Evolutionary conservation across 2,797 vertebrate species (phyloP), one percentile per base, ranked within the genome.

Genomic region (Diglossa cyanea): DNA sequence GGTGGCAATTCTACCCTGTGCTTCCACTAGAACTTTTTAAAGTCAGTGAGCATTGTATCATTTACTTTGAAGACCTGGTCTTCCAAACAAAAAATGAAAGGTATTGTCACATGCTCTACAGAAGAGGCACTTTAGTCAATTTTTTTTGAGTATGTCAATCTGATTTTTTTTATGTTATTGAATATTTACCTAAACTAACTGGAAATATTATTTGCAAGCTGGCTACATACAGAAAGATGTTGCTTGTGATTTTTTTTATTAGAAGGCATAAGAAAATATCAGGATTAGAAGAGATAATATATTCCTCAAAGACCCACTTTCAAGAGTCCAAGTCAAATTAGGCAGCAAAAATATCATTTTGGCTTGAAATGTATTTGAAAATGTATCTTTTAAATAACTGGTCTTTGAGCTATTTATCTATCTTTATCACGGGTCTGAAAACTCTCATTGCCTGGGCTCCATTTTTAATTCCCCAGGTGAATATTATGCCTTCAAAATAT

Each of bases 401-500:
- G 3, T 2, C 10, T 66, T 65, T 33, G 39, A 50, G 12, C 70
- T 75, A 68, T 68, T 67, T 87, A 63, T 90, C 61, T 75, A 61
- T 42, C 14, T 79, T 94, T 81, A 54, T 79, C 51, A 74, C 40
- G 62, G 15, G 4, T 68, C 51, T 90, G 50, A 74, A 96, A 94
- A 84, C 8, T 55, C 25, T 61, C 9, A 1, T 72, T 85, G 47
- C 60, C 24, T n/a, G 66, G 70, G 40, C 55, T 55, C 30, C 54
- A 68, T 88, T 91, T 74, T 91, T 63, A 93, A 93, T 57, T 86
- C 60, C 51, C 75, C 84, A 86, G 87, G 87, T 96, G 67, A 87
- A 94, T 83, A 91, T 94, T 82, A 95, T 81, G 58, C 61, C 57
- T 93, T 97, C 81, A 74, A 86, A 72, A 86, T 37, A 78, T 19